Evolutionary conservation across 2,113 vertebrate species (phyloP), one percentile per base, ranked within the genome.

Genomic region (Dromas ardeola): DNA sequence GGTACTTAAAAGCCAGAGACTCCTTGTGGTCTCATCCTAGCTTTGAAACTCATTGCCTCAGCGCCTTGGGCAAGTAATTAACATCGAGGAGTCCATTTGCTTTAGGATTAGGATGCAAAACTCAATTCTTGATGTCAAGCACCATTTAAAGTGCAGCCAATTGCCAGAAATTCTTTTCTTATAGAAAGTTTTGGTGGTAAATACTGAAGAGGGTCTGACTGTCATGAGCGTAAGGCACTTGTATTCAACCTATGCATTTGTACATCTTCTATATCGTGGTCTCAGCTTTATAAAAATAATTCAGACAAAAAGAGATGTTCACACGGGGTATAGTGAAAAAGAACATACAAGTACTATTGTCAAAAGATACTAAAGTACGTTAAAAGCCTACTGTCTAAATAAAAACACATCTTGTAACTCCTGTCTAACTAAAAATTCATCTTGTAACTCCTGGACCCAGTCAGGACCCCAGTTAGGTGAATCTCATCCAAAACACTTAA

Each of bases 61-160:
- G 52, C 0, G 36, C 82, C 79, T 66, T 49, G 63, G 76, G 88
- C 76, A 92, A 95, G 53, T 49, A 94, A 96, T 95, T 92, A 93
- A 58, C 74, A 95, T 69, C 56, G 67, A 86, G 61, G 52, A 94
- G 72, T 43, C 77, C 70, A 65, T 81, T 93, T 95, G 93, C 80
- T 94, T 93, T 76, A 91, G 58, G 78, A 96, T 77, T 66, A 83
- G 90, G 70, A 94, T 66, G 66, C n/a, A 94, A 96, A 95, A 93
- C 62, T 89, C 50, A 78, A 89, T 79, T 84, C 67, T 66, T 65
- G 16, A 65, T 74, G 85, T 76, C 49, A 95, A 96, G 69, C 79
- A 86, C 47, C 85, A 96, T 90, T 88, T 91, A 73, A 93, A 81
- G 27, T 40, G 67, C 21, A 56, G 86, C 49, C 17, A 66, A 47